Percentiles rank a stretch among this genome's conserved stretches.
Evolutionary conservation across 2,888 invertebrate genomes (phyloP).

Genomic region (Hirtodrosophila histrioides): DNA sequence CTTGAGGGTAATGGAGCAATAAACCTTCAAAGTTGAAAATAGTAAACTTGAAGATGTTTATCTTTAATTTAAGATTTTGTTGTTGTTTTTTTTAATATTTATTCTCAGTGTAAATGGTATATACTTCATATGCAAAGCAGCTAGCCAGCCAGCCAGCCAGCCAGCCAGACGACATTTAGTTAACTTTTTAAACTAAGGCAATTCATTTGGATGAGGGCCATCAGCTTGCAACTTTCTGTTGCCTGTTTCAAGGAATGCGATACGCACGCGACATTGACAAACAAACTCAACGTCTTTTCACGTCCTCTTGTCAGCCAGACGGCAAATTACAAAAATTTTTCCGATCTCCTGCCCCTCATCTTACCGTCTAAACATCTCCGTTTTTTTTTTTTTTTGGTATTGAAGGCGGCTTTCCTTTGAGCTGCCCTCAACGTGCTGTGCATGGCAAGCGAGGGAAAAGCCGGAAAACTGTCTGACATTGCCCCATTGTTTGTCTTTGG

Average conservation of each 20-base stretch:
- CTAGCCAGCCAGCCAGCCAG: too few relatives aligned
- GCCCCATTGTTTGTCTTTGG: slow-evolving; percentile 55
- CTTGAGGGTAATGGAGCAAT: too few relatives aligned
- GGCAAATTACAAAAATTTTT: slow-evolving; percentile 39
- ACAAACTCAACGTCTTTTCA: slow-evolving; percentile 41
- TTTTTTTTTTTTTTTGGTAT: slow-evolving; percentile 32
- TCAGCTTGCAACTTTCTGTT: slow-evolving; percentile 7
- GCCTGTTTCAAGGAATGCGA: slow-evolving; percentile 31
- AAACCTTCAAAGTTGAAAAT: too few relatives aligned
- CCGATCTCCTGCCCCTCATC: background rate
- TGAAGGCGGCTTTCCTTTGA: slow-evolving; percentile 54
- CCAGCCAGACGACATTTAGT: too few relatives aligned
- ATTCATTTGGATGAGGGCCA: slow-evolving; percentile 35
- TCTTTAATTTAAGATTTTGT: background rate
- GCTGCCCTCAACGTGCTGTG: slow-evolving; percentile 61
- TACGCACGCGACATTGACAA: slow-evolving; percentile 59
- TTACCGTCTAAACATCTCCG: slow-evolving; percentile 29
- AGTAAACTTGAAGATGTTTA: background rate
- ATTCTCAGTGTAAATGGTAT: background rate
- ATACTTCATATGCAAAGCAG: slow-evolving; percentile 33
- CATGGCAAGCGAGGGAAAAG: slow-evolving; percentile 57
- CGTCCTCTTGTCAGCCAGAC: slow-evolving; percentile 36
- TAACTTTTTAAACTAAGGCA: slow-evolving; percentile 33
- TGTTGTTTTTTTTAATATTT: background rate
- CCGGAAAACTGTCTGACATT: slow-evolving; percentile 66